Evolutionary conservation across 2,888 invertebrate genomes (phyloP).

Genomic region (Entomobrya proxima): DNA sequence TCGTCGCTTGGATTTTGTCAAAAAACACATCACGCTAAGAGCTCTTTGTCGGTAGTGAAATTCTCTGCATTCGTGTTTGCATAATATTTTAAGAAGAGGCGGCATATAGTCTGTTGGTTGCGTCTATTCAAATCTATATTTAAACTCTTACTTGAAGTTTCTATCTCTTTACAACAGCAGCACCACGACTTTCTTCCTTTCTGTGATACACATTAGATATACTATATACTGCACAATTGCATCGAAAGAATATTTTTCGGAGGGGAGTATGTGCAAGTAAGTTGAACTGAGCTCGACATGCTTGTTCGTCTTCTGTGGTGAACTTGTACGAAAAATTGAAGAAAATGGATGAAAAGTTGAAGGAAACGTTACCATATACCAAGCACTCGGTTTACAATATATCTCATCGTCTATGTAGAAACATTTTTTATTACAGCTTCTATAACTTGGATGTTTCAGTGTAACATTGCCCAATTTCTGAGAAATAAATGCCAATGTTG

Average conservation of each 20-base stretch:
- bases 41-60: constrained; percentile 41
- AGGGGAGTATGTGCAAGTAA: constrained; percentile 9
- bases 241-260: background rate
- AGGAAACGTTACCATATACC: background rate
- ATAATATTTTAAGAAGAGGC: constrained; percentile 11
- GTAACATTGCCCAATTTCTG: background rate
- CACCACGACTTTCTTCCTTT: background rate
- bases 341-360: constrained; percentile 4
- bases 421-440: too few relatives aligned
- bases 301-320: background rate
- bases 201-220: too few relatives aligned
- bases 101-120: too few relatives aligned
- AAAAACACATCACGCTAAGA: constrained; percentile 27
- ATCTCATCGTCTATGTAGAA: background rate
- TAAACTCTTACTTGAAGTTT: too few relatives aligned
- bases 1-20: background rate
- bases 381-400: background rate
- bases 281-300: constrained; percentile 47
- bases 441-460: background rate
- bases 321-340: background rate
- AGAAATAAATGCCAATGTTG: constrained; percentile 20
- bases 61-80: constrained; percentile 11
- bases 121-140: too few relatives aligned
- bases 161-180: background rate
- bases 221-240: too few relatives aligned